Evolutionary conservation across 2,113 vertebrate species (phyloP).

Genomic region (Apistogramma diplotaenia): DNA sequence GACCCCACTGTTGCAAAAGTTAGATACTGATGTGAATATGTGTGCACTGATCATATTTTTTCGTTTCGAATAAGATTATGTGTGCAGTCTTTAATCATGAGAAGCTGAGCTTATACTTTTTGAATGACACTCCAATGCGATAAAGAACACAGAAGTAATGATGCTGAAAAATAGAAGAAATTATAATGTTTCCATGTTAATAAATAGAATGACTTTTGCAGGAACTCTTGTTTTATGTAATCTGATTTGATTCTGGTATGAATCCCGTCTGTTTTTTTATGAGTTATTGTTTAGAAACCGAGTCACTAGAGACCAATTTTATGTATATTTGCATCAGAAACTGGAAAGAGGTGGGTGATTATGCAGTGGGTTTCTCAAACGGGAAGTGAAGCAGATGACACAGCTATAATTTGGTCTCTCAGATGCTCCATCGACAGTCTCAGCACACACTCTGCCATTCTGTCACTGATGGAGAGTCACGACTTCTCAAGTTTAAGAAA

Average conservation of each 20-base stretch:
- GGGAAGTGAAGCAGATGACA: slow-evolving; percentile 72
- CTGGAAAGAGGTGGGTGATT: slow-evolving; percentile 54
- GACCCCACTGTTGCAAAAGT: neutral
- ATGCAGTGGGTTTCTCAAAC: slow-evolving; percentile 60
- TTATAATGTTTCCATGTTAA: neutral
- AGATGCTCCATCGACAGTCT: slow-evolving; percentile 72
- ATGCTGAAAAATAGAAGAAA: neutral
- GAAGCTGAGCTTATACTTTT: neutral
- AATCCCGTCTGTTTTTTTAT: slow-evolving; percentile 2
- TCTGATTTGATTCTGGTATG: slow-evolving; percentile 1
- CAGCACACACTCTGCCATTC: slow-evolving; percentile 64
- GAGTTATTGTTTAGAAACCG: slow-evolving; percentile 31
- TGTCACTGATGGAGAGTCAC: slow-evolving; percentile 73
- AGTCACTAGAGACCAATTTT: slow-evolving; percentile 39
- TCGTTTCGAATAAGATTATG: neutral
- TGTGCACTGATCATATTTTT: neutral
- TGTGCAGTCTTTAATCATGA: neutral
- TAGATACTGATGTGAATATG: neutral
- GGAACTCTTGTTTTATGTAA: neutral
- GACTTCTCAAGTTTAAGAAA: slow-evolving; percentile 68
- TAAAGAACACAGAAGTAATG: neutral
- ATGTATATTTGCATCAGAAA: slow-evolving; percentile 59
- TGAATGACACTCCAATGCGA: neutral
- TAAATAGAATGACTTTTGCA: neutral
- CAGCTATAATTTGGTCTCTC: slow-evolving; percentile 73